phyloP scores from a whole-genome alignment of 2,888 invertebrate species.

The Trissolcus brochymenae region DNA sequence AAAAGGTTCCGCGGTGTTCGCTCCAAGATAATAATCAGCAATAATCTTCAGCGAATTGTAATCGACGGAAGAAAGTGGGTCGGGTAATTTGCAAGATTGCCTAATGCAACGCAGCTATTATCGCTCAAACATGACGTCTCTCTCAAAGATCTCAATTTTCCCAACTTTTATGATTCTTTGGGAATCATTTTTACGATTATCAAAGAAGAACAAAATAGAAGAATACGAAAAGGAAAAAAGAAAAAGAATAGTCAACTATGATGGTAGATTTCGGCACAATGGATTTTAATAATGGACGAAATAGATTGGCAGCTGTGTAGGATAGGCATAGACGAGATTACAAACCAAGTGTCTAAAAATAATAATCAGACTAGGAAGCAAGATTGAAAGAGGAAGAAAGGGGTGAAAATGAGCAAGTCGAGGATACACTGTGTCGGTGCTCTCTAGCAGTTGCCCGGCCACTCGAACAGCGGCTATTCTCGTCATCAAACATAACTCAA shows the following conservation, averaged over 20 bases:
- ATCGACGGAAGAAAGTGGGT: constrained; percentile 56
- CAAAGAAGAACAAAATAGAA: not conserved
- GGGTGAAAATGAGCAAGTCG: constrained; percentile 18
- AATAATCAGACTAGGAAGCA: constrained; percentile 36
- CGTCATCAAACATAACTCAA: constrained; percentile 61
- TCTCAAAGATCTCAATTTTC: constrained; percentile 2
- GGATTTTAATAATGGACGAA: not conserved
- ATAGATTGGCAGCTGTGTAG: constrained; percentile 6
- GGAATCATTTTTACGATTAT: not conserved
- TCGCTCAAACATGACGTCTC: constrained; percentile 39
- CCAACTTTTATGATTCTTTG: too few species aligned
- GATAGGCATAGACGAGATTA: constrained; percentile 16
- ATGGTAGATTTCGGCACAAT: not conserved
- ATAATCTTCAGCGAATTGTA: constrained; percentile 32
- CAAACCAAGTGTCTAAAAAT: constrained; percentile 48
- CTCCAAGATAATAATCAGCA: constrained; percentile 33
- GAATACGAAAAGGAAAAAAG: not conserved
- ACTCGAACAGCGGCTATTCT: constrained; percentile 64
- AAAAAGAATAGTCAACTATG: too few species aligned
- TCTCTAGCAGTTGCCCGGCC: constrained; percentile 62
- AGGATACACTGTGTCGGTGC: constrained; percentile 73
- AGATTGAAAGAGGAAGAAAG: constrained; percentile 12
- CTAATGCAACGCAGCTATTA: constrained; percentile 51
- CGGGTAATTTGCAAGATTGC: constrained; percentile 53
- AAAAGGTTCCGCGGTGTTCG: constrained; percentile 28